A percentile compares a stretch with the other conserved stretches of the same genome.
Conservation (phyloP, 1,140 invertebrate species). For the Hermetia illucens region DNA sequence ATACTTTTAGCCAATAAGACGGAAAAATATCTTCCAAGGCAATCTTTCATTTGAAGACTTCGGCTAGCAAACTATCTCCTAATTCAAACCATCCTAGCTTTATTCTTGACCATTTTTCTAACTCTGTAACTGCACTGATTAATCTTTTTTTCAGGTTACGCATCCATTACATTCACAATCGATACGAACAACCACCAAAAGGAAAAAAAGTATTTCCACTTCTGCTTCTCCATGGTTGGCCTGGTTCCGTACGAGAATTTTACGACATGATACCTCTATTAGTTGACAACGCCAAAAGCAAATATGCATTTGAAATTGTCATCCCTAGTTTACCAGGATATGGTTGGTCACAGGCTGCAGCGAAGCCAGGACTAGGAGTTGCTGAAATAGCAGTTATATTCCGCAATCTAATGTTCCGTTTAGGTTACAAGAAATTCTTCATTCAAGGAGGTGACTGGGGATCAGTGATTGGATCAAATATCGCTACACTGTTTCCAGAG, state of each 20-base stretch:
- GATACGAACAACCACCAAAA: conserved; percentile 30
- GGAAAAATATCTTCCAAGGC: too few species aligned
- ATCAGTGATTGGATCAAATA: conserved; percentile 36
- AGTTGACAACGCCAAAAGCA: conserved; percentile 27
- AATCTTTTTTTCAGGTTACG: conserved; percentile 38
- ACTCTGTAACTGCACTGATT: too few species aligned
- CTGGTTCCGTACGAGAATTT: conserved; percentile 76
- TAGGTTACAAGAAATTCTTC: conserved; percentile 65
- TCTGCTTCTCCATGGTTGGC: conserved; percentile 78
- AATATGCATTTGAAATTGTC: conserved; percentile 65
- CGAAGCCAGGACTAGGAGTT: conserved; percentile 43
- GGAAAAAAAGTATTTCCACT: conserved; percentile 38
- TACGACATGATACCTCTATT: conserved; percentile 61
- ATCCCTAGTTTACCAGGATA: conserved; percentile 72
- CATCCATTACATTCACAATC: conserved; percentile 56
- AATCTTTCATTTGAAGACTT: too few species aligned
- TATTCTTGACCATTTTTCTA: too few species aligned
- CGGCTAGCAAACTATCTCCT: too few species aligned
- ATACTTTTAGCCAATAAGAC: too few species aligned
- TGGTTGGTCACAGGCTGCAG: conserved; percentile 48
- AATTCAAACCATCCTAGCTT: too few species aligned
- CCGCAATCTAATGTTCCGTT: conserved; percentile 64
- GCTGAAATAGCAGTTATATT: conserved; percentile 56
- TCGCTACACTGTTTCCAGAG: conserved; percentile 58
- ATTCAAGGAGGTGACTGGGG: conserved; percentile 79